Evolutionary conservation across 1,140 invertebrate species (phyloP), one percentile per base, ranked within the genome.

Genomic region (Druon quercuslanigerum): DNA sequence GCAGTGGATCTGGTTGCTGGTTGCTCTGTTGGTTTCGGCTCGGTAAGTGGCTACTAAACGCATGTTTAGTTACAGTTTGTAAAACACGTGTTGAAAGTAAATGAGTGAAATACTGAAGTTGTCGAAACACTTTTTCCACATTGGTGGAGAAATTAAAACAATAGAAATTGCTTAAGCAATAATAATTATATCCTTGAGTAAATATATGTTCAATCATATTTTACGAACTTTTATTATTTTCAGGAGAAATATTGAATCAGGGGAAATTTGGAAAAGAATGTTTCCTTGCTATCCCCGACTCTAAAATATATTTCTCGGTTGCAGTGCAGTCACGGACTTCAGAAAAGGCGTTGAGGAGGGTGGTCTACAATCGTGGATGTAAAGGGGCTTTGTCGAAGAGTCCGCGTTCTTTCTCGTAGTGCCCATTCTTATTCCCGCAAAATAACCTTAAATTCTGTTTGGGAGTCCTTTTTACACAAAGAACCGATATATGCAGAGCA

Each of bases 381-480:
- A 83, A 83, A 85, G 78, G 51, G 73, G 80, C 83, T 78, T 78
- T 78, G 71, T 51, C 72, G 75, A 72, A 71, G 75, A 84, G 82
- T 84, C 79, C 79, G 83, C 79, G 84, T 82, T 85, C 83, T 75
- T 83, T 83, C 80, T 81, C 73, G 77, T 82, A 74, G 60, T 72
- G 83, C 77, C 84, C 81, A 90, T 90, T 89, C 85, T 89, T 89
- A 89, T 90, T 89, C 88, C 80, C 76, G 83, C 85, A 86, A 90
- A 89, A 88, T 88, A 90, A 87, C 83, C 87, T 88, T 87, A 90
- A 90, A 90, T 90, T 87, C 86, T 89, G 87, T 90, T 90, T 90
- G 87, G 82, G 82, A 86, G 88, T 89, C 88, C 87, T 90, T 87
- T 87, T 84, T 86, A 85, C 87, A 90, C 88, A 90, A 90, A 89